Percentiles rank a stretch among this genome's conserved stretches.
Evolutionary conservation across 2,888 invertebrate species (phyloP).

Genomic region (Eupsilia transversa): DNA sequence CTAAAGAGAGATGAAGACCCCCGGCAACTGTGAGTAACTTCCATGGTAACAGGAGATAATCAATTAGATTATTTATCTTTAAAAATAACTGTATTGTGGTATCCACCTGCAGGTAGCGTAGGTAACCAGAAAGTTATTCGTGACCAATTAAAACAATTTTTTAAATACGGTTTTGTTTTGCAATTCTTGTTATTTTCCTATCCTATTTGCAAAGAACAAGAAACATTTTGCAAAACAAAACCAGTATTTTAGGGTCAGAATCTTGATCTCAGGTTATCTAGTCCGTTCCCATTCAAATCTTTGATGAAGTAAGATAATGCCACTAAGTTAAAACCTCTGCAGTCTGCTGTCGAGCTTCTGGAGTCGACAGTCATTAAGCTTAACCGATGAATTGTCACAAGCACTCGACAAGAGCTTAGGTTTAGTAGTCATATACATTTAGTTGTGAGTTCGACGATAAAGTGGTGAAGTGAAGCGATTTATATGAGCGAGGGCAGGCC

Average conservation of each 20-base stretch:
- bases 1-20: neutral
- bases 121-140: no score
- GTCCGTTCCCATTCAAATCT: neutral
- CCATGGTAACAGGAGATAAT: slow-evolving; percentile 6
- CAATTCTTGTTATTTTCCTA: no score
- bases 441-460: slow-evolving; percentile 1
- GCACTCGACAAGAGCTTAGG: neutral
- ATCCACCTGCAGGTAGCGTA: neutral
- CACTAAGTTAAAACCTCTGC: neutral
- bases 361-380: neutral
- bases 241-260: neutral
- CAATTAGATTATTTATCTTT: slow-evolving; percentile 13
- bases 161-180: no score
- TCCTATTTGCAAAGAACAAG: no score
- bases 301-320: neutral
- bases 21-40: slow-evolving; percentile 2
- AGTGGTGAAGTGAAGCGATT: slow-evolving; percentile 6
- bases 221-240: neutral
- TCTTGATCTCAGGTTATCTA: neutral
- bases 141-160: no score
- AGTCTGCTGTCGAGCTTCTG: no score
- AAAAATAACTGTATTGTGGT: slow-evolving; percentile 3
- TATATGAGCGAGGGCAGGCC: neutral
- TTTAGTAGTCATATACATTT: neutral
- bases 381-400: neutral